Base-by-base conservation (phyloP, 2,113 vertebrate genomes). In the Crotophaga sulcirostris region DNA sequence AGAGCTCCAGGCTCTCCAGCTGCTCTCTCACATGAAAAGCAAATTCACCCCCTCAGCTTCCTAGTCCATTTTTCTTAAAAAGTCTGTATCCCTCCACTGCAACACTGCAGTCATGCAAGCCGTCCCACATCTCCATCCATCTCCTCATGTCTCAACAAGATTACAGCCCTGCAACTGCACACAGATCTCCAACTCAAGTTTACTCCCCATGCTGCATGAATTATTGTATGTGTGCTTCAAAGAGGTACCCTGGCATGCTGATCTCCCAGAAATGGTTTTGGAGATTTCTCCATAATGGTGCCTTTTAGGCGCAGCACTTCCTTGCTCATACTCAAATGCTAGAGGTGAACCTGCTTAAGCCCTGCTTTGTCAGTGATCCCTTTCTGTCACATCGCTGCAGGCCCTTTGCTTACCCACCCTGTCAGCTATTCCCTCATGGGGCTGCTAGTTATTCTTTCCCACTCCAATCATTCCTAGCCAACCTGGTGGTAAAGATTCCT, bases 191-290 rank as follows among this genome's bases (percentile, higher is more conserved):
- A 8, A 34, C 25, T 10, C 8, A 9, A 0, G 11, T 18, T 31
- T 47, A 54, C 7, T 47, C n/a, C 47, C 47, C 38, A 10, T 7
- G 9, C 33, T 1, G 1, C 45, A 38, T 3, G 1, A 9, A 4
- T 26, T 45, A 59, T 1, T 38, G 28, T 16, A 51, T 2, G 1
- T 2, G 42, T 23, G 11, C 38, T 52, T 58, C 33, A 60, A 51
- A 34, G 34, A 62, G 20, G 38, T 6, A 38, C 21, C 44, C 10
- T 16, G 3, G 16, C 44, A 59, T 4, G 12, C 25, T 20, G 25
- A 60, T 25, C 34, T 59, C 56, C 38, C 78, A 66, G 15, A 33
- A 76, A 31, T 2, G 20, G 21, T 67, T 36, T 54, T 13, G 8
- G 31, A 17, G 34, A 36, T 75, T 76, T 87, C 70, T 87, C 56